Base-by-base conservation (phyloP, 2,113 vertebrate species). In the Petaurus breviceps region DNA sequence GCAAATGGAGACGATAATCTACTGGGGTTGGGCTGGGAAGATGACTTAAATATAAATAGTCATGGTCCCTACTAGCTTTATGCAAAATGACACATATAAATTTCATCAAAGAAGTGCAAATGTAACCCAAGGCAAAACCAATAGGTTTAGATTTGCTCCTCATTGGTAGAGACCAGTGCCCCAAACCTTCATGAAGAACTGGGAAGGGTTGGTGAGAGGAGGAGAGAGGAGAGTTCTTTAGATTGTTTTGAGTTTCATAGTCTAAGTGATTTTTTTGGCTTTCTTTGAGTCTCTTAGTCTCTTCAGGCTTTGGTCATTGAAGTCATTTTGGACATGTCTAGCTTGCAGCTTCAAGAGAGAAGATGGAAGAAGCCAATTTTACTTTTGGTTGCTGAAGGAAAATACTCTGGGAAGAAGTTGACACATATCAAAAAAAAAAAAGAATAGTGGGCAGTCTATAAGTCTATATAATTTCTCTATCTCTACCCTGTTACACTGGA, bases 271-370 rank as follows among this genome's bases (percentile, higher is more conserved):
- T 94, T 95, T 94, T 77, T 43, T 91, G 26, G 92, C 23, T 23
- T 51, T 90, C 37, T 93, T 92, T 94, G 51, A 54, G 47, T 61
- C 77, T 93, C 51, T 95, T 93, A 8, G 43, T 94, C 14, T 94
- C 31, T 68, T 68, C 61, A 37, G 4, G 57, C 0, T 61, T 61
- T 31, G 11, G 57, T 31, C 12, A 84, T 28, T 91, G 16, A 2
- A 84, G 1, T 89, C 37, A 90, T 94, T 77, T 93, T 19, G 47
- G 52, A 52, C 8, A 89, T 26, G 92, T 94, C 23, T 26, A 51
- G 68, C 11, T 89, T 96, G 22, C 19, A 24, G 25, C 4, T 37
- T 96, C 90, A 12, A 89, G 46, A 84, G n/a, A 84, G 16, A 43
- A 68, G 3, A 37, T 68, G 57, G 31, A 37, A 37, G 31, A 68